These are phyloP conservation scores for Eilema depressum DNA, from an alignment of 2,888 invertebrate species.

Conservation along the genomic window DNA sequence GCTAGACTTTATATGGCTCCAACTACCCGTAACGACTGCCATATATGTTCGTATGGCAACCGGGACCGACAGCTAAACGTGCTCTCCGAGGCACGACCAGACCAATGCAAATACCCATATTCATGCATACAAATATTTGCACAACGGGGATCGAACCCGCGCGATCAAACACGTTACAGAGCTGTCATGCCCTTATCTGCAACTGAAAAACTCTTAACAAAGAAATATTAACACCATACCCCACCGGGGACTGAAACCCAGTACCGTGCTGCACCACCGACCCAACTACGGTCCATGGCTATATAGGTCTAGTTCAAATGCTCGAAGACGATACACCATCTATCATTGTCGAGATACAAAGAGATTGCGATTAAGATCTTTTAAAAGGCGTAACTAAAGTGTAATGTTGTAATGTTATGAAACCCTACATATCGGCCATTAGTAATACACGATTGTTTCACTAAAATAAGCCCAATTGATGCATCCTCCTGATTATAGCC, in stretches of 20 bases:
- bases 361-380: slow-evolving; percentile 51
- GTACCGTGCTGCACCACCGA: neutral
- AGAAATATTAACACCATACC: too few relatives aligned
- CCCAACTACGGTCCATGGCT: slow-evolving; percentile 57
- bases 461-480: slow-evolving; percentile 35
- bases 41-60: too few relatives aligned
- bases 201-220: too few relatives aligned
- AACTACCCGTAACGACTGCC: too few relatives aligned
- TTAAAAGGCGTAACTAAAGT: slow-evolving; percentile 14
- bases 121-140: too few relatives aligned
- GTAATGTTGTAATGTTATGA: slow-evolving; percentile 44
- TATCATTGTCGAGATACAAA: slow-evolving; percentile 49
- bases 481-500: slow-evolving; percentile 9
- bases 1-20: too few relatives aligned
- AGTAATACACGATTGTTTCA: slow-evolving; percentile 42
- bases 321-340: slow-evolving; percentile 42
- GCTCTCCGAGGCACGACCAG: too few relatives aligned
- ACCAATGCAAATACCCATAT: too few relatives aligned
- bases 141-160: too few relatives aligned
- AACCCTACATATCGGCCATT: slow-evolving; percentile 39
- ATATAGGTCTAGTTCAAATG: slow-evolving; percentile 70
- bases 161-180: too few relatives aligned
- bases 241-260: neutral
- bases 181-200: too few relatives aligned
- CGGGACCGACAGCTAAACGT: too few relatives aligned